These are phyloP conservation scores for Acanthococcus lagerstroemiae DNA, from an alignment of 2,888 invertebrate species.

Conservation along the genomic window DNA sequence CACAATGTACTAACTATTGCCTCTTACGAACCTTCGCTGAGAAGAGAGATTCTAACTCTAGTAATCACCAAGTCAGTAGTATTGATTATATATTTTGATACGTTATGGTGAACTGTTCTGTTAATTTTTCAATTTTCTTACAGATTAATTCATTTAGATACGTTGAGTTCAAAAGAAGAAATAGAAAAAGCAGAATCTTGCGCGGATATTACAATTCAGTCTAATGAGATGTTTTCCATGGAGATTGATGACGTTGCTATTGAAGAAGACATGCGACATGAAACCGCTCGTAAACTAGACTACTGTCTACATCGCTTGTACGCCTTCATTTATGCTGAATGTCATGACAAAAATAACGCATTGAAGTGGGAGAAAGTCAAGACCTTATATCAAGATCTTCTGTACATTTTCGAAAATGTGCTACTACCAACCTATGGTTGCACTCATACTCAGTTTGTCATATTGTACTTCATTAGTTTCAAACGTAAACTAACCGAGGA, in stretches of 20 bases:
- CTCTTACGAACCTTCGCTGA: conserved; percentile 61
- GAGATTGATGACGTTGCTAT: conserved; percentile 42
- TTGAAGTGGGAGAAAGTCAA: conserved; percentile 51
- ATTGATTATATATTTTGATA: conserved; percentile 29
- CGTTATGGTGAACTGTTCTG: conserved; percentile 5
- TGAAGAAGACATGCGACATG: conserved; percentile 44
- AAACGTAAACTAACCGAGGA: conserved; percentile 50
- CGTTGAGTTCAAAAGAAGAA: conserved; percentile 52
- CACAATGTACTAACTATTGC: conserved; percentile 67
- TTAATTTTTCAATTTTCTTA: conserved; percentile 36
- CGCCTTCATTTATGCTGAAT: conserved; percentile 54
- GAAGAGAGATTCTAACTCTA: conserved; percentile 58
- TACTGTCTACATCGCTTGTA: conserved; percentile 64
- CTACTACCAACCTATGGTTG: conserved; percentile 75
- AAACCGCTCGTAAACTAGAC: conserved; percentile 59
- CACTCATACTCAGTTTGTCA: conserved; percentile 64
- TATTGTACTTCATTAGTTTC: conserved; percentile 64
- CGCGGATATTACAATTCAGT: conserved; percentile 41
- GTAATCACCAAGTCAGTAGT: conserved; percentile 63
- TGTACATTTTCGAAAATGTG: conserved; percentile 58
- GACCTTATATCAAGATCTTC: conserved; percentile 45
- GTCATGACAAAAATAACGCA: conserved; percentile 45
- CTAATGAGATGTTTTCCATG: conserved; percentile 37
- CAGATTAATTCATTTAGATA: conserved; percentile 54
- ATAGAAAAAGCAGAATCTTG: conserved; percentile 47